A percentile compares a stretch with the other conserved stretches of the same genome.
These are phyloP conservation scores for Lanistes nyassanus DNA, from an alignment of 1,140 invertebrate species.

Conservation along the genomic window DNA sequence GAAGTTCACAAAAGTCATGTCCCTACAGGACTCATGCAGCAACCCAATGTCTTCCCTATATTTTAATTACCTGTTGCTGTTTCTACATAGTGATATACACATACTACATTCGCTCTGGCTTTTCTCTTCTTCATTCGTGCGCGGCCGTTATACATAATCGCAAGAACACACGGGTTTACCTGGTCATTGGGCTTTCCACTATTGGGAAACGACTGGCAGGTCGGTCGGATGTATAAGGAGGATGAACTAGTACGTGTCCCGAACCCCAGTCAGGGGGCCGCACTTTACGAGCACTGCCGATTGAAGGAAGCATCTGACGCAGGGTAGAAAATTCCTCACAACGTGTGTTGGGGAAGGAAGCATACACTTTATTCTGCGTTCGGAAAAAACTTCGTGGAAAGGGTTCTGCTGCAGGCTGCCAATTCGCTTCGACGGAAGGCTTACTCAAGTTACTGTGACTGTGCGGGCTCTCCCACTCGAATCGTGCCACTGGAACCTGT, in stretches of 20 bases:
- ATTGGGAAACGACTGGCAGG: constrained; percentile 45
- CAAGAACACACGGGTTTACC: constrained; percentile 37
- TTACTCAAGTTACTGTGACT: too few relatives aligned
- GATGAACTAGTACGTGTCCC: constrained; percentile 36
- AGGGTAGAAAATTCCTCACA: constrained; percentile 62
- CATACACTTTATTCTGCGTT: neutral
- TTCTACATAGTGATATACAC: too few relatives aligned
- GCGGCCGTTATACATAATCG: too few relatives aligned
- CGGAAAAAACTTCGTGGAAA: constrained; percentile 49
- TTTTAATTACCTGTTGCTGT: too few relatives aligned
- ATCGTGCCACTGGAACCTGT: constrained; percentile 56
- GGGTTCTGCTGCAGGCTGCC: constrained; percentile 54
- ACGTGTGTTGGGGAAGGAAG: constrained; percentile 37
- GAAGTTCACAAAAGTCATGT: too few relatives aligned
- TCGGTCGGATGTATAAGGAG: constrained; percentile 12
- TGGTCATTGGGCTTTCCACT: constrained; percentile 62
- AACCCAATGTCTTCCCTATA: too few relatives aligned
- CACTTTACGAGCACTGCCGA: constrained; percentile 37
- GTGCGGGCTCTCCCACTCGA: constrained; percentile 48
- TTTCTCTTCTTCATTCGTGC: too few relatives aligned
- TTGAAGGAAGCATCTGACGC: constrained; percentile 59
- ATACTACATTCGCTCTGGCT: too few relatives aligned
- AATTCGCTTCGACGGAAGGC: constrained; percentile 40
- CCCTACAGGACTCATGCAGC: too few relatives aligned
- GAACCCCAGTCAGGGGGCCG: constrained; percentile 57